Percentiles rank a stretch among this genome's conserved stretches.
phyloP scores from a whole-genome alignment of 2,888 invertebrate species.

The Rhagophthalmus giganteus region DNA sequence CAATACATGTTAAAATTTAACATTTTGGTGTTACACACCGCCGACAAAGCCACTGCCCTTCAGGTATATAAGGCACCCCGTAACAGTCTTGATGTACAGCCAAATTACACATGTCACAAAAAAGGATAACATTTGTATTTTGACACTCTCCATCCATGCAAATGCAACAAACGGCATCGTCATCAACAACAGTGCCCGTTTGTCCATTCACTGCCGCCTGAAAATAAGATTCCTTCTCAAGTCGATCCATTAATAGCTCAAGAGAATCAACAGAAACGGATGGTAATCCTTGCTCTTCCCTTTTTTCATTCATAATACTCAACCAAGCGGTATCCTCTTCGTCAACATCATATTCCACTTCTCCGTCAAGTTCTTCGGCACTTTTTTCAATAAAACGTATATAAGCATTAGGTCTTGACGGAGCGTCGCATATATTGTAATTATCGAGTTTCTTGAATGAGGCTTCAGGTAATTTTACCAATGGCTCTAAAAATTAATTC shows the following conservation, averaged over 20 bases:
- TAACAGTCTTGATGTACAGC: slow-evolving; percentile 99
- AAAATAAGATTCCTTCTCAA: slow-evolving; percentile 97
- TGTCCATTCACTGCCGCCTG: slow-evolving; percentile 76
- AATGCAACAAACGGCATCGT: slow-evolving; percentile 98
- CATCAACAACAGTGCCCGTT: slow-evolving; percentile 81
- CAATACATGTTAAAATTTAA: no score
- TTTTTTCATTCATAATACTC: slow-evolving; percentile 80
- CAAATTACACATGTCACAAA: slow-evolving; percentile 99
- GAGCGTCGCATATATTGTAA: slow-evolving; percentile 81
- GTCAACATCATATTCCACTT: slow-evolving; percentile 95
- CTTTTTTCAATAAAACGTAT: slow-evolving; percentile 94
- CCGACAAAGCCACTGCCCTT: slow-evolving; percentile 93
- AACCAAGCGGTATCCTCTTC: slow-evolving; percentile 98
- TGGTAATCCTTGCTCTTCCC: slow-evolving; percentile 71
- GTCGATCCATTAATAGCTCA: slow-evolving; percentile 94
- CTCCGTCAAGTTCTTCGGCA: slow-evolving; percentile 91
- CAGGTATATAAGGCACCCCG: slow-evolving; percentile 70
- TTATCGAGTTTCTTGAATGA: slow-evolving; percentile 71
- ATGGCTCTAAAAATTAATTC: slow-evolving; percentile 43
- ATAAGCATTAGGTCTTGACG: slow-evolving; percentile 83
- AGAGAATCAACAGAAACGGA: slow-evolving; percentile 86
- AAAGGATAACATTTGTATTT: slow-evolving; percentile 97
- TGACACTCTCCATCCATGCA: slow-evolving; percentile 99
- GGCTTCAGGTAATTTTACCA: slow-evolving; percentile 69
- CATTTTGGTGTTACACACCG: no score